Conservation (phyloP, 2,888 invertebrate genomes). For the Ligdia adustata region DNA sequence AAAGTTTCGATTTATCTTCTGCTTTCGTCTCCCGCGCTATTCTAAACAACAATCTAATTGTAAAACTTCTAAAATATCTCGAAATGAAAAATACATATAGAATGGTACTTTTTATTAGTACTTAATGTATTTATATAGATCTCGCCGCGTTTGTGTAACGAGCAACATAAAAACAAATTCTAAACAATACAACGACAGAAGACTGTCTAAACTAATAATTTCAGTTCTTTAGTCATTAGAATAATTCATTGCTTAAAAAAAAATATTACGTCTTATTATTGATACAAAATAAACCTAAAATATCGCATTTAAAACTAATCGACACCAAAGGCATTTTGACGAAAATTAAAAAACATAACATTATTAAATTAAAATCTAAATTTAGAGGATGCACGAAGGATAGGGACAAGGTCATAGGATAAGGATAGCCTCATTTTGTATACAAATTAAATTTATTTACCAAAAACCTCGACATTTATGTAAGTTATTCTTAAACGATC, state of each 20-base stretch:
- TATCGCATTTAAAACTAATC: too few species aligned
- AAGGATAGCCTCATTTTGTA: conserved; percentile 35
- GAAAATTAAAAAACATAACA: too few species aligned
- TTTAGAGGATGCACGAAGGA: conserved; percentile 20
- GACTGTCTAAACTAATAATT: too few species aligned
- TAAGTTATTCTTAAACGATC: conserved; percentile 25
- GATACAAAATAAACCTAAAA: too few species aligned
- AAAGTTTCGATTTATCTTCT: too few species aligned
- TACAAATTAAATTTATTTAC: conserved; percentile 36
- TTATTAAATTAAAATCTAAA: conserved; percentile 13
- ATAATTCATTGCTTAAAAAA: too few species aligned
- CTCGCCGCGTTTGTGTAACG: conserved; percentile 34
- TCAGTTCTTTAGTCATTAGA: too few species aligned
- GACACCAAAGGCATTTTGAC: too few species aligned
- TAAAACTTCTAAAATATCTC: conserved; percentile 21
- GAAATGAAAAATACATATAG: conserved; percentile 33
- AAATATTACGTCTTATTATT: too few species aligned
- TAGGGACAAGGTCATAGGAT: conserved; percentile 32
- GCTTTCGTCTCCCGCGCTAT: neutral
- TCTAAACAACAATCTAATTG: conserved; percentile 4
- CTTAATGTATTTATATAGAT: conserved; percentile 24
- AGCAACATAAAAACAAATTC: conserved; percentile 16
- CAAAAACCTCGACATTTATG: conserved; percentile 32
- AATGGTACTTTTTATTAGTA: conserved; percentile 29
- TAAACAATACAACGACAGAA: too few species aligned